Evolutionary conservation across 1,140 invertebrate species (phyloP).

Genomic region (Drosophila asahinai): DNA sequence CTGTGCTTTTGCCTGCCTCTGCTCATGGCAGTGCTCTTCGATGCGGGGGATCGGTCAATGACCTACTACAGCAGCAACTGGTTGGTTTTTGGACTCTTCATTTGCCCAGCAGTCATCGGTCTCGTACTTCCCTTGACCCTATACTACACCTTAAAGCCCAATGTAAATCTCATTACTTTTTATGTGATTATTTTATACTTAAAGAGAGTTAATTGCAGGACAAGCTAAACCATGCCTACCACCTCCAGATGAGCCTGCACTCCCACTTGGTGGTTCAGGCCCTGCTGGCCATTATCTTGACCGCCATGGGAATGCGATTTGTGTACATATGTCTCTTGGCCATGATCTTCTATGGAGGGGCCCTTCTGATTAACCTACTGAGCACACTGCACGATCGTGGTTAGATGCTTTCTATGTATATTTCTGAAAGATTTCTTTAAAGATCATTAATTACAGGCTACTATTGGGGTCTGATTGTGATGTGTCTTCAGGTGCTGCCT

Average conservation of each 20-base stretch:
- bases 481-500: conserved; percentile 77
- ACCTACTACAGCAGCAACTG: conserved; percentile 89
- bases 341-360: conserved; percentile 66
- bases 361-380: conserved; percentile 64
- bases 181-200: not conserved
- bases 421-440: no score
- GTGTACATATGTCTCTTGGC: conserved; percentile 62
- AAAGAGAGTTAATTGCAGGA: conserved; percentile 17
- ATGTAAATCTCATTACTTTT: conserved; percentile 85
- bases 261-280: conserved; percentile 53
- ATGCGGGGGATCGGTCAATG: conserved; percentile 86
- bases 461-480: conserved; percentile 87
- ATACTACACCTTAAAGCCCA: conserved; percentile 75
- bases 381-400: conserved; percentile 74
- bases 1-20: conserved; percentile 85
- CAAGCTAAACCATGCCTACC: conserved; percentile 43
- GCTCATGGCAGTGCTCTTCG: conserved; percentile 85
- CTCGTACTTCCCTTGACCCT: conserved; percentile 51
- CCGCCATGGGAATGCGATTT: conserved; percentile 44
- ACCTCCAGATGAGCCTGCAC: conserved; percentile 63
- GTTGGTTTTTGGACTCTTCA: conserved; percentile 87
- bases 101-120: conserved; percentile 86
- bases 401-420: not conserved
- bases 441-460: conserved; percentile 70
- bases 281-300: conserved; percentile 42